phyloP scores from a whole-genome alignment of 2,888 invertebrate species.

The Ormia ochracea region DNA sequence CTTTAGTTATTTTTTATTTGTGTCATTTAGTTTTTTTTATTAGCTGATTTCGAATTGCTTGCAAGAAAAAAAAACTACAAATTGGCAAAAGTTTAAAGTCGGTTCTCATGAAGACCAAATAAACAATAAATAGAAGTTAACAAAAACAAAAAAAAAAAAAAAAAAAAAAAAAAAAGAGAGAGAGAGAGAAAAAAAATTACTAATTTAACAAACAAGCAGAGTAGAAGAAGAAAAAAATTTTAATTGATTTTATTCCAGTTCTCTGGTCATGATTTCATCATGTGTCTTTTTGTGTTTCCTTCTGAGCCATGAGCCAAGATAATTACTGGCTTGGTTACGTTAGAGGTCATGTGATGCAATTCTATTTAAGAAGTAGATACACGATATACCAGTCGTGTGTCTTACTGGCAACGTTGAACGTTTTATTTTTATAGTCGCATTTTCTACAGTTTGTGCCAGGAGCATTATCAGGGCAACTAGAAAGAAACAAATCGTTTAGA shows the following conservation, averaged over 20 bases:
- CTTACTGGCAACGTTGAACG: slow-evolving; percentile 6
- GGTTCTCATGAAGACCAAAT: slow-evolving; percentile 10
- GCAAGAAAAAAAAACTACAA: slow-evolving; percentile 21
- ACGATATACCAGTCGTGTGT: slow-evolving; percentile 21
- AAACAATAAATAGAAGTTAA: too few relatives aligned
- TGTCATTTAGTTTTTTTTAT: slow-evolving; percentile 11
- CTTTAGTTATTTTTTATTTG: slow-evolving; percentile 7
- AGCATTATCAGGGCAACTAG: slow-evolving; percentile 6
- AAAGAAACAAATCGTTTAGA: slow-evolving; percentile 21
- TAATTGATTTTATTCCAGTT: neutral
- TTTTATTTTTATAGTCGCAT: neutral
- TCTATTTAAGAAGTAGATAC: slow-evolving; percentile 34
- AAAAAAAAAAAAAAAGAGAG: neutral
- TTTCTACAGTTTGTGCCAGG: slow-evolving; percentile 5
- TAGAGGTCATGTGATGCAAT: slow-evolving; percentile 61
- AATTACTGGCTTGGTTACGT: slow-evolving; percentile 55
- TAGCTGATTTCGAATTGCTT: neutral
- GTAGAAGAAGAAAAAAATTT: neutral
- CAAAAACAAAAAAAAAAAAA: too few relatives aligned
- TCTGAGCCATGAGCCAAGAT: slow-evolving; percentile 40
- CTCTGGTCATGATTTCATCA: slow-evolving; percentile 39
- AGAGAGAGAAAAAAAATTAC: neutral
- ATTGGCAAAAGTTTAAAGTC: slow-evolving; percentile 56
- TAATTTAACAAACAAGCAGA: neutral
- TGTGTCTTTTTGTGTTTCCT: slow-evolving; percentile 1